These are phyloP conservation scores for Temnopleurus reevesii DNA, from an alignment of 53 echinoderm and acorn worm genomes.

Conservation along the genomic window DNA sequence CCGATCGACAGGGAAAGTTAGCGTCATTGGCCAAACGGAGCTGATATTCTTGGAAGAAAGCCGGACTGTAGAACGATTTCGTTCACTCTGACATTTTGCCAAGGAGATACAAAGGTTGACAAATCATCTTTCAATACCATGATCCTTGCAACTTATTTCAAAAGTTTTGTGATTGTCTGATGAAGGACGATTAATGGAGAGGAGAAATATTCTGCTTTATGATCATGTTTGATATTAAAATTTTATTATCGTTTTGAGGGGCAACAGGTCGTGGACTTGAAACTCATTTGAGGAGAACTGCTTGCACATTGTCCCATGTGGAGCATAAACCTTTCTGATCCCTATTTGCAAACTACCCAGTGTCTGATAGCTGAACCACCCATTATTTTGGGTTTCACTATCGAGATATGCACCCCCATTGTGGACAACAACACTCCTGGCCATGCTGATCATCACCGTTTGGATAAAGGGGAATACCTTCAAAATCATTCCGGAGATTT, in stretches of 20 bases:
- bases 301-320: not conserved
- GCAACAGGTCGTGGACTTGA: slow-evolving; percentile 23
- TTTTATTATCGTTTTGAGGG: slow-evolving; percentile 6
- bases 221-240: not conserved
- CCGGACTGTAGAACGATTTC: not conserved
- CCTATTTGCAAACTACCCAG: not conserved
- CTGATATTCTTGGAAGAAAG: not conserved
- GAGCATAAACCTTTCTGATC: slow-evolving; percentile 25
- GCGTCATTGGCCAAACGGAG: not conserved
- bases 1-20: not conserved
- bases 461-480: not conserved
- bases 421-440: not conserved
- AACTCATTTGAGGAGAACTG: not conserved
- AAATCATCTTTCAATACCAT: too few relatives aligned
- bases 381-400: not conserved
- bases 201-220: not conserved
- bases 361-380: not conserved
- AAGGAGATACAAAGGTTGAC: too few relatives aligned
- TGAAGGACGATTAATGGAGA: too few relatives aligned
- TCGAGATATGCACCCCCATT: slow-evolving; percentile 2
- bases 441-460: not conserved
- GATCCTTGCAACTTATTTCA: too few relatives aligned
- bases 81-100: too few relatives aligned
- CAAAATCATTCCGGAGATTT: not conserved
- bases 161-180: too few relatives aligned